Conservation (phyloP, 2,888 invertebrate species). For the Cataglyphis albicans region DNA sequence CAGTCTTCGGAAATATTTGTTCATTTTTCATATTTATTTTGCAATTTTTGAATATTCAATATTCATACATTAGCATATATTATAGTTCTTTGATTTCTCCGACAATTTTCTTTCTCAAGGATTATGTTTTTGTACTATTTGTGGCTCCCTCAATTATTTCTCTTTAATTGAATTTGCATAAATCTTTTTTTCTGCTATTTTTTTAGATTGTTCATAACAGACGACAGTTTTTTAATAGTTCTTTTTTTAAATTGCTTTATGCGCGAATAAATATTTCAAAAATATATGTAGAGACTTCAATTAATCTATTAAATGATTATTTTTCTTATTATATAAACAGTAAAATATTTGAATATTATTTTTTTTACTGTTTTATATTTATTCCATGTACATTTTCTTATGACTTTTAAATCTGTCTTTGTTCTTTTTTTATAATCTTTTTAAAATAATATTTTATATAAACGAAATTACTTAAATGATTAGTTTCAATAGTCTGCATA, state of each 20-base stretch:
- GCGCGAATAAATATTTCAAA: not conserved
- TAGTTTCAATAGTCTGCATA: not conserved
- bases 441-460: not conserved
- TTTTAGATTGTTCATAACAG: not conserved
- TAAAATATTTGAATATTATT: not conserved
- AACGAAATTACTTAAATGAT: not conserved
- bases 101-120: not conserved
- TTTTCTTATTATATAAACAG: not conserved
- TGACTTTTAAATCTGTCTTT: not conserved
- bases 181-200: not conserved
- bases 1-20: not conserved
- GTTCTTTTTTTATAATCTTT: not conserved
- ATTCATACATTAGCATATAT: conserved; percentile 21
- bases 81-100: not conserved
- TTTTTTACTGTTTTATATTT: not conserved
- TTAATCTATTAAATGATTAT: not conserved
- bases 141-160: not conserved
- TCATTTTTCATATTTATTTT: not conserved
- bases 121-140: not conserved
- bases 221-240: not conserved
- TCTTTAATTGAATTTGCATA: not conserved
- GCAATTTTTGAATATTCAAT: not conserved
- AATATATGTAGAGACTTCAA: not conserved
- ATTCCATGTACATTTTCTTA: not conserved
- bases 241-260: not conserved